Evolutionary conservation across 2,797 vertebrate genomes (phyloP).

Genomic region (Percopsis omiscomaycus): DNA sequence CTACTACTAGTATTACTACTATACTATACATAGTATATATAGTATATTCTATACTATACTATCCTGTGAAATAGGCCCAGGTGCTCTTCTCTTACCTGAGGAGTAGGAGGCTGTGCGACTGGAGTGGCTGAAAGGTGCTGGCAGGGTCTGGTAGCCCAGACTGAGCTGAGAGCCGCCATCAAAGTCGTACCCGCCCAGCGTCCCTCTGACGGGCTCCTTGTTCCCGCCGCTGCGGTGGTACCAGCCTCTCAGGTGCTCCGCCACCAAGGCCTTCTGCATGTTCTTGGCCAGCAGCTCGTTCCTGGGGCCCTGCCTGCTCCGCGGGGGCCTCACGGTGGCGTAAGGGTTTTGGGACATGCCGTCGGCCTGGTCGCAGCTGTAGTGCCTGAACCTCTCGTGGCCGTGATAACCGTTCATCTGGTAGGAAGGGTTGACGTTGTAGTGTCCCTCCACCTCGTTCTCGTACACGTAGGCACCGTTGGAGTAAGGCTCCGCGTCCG

Average conservation of each 20-base stretch:
- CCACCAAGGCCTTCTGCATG: constrained; percentile 95
- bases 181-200: constrained; percentile 80
- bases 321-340: constrained; percentile 88
- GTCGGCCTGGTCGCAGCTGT: constrained; percentile 83
- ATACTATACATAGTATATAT: background rate
- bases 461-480: constrained; percentile 87
- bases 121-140: constrained; percentile 88
- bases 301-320: constrained; percentile 81
- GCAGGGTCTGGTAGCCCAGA: constrained; percentile 88
- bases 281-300: constrained; percentile 91
- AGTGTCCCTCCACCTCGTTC: constrained; percentile 92
- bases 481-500: constrained; percentile 82
- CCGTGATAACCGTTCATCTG: constrained; percentile 83
- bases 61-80: background rate
- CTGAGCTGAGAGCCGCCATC: constrained; percentile 88
- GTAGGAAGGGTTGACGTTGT: constrained; percentile 91
- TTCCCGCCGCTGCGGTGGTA: constrained; percentile 88
- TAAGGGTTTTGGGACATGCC: constrained; percentile 89
- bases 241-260: constrained; percentile 94
- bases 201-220: constrained; percentile 67
- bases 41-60: background rate
- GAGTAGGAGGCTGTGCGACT: constrained; percentile 90
- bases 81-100: constrained; percentile 78
- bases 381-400: constrained; percentile 82
- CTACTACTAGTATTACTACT: background rate